Percentiles rank a stretch among this genome's conserved stretches.
Evolutionary conservation across 1,140 invertebrate species (phyloP).

Genomic region (Monomorium pharaonis): DNA sequence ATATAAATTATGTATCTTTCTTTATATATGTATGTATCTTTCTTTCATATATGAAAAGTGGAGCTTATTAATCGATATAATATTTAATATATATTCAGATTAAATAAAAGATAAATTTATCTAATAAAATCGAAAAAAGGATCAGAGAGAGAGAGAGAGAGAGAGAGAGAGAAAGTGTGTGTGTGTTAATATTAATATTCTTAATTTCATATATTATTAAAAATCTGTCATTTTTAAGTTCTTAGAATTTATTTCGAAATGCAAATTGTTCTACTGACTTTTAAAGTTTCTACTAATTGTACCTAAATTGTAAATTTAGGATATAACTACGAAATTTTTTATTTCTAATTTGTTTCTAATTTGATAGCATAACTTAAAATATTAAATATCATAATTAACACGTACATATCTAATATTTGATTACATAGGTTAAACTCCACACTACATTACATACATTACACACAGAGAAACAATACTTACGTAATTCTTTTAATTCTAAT

Average conservation of each 20-base stretch:
- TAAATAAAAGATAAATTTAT: neutral
- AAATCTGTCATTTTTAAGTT: neutral
- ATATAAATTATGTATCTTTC: neutral
- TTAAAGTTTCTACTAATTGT: neutral
- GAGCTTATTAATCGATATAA: neutral
- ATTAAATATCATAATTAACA: neutral
- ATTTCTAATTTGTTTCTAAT: neutral
- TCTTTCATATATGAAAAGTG: too few species aligned
- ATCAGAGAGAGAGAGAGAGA: too few species aligned
- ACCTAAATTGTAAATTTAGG: neutral
- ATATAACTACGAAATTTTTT: neutral
- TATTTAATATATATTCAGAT: too few species aligned
- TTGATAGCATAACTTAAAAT: neutral
- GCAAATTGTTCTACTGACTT: neutral
- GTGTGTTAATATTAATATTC: neutral
- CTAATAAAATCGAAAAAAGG: neutral
- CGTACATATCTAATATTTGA: neutral
- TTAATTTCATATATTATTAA: neutral
- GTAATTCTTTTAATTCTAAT: conserved; percentile 72
- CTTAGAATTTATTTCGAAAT: neutral
- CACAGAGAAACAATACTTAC: conserved; percentile 67
- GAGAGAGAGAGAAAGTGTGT: too few species aligned
- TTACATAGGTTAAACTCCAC: neutral
- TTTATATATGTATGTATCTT: too few species aligned
- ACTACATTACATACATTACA: neutral